Conservation (phyloP, 2,797 vertebrate species). For the Nannoperca obscura region DNA sequence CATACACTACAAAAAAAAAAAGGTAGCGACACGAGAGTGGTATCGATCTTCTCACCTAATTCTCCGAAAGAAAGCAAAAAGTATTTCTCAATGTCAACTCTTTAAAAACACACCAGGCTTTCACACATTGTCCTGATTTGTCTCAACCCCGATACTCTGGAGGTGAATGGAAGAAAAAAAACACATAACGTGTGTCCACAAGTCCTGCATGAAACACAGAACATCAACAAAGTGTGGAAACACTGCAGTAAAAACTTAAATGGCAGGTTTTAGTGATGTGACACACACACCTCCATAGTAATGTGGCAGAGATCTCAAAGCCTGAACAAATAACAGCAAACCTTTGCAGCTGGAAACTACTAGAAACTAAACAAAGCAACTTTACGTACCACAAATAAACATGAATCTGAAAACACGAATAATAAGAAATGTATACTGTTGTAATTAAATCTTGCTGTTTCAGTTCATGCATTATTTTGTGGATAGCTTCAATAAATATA, state of each 20-base stretch:
- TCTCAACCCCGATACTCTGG: neutral
- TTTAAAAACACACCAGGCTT: neutral
- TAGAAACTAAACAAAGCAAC: neutral
- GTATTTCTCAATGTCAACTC: neutral
- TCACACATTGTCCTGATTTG: no score
- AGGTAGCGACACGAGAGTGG: neutral
- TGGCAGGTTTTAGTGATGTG: neutral
- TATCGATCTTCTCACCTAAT: neutral
- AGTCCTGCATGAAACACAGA: neutral
- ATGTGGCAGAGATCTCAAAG: neutral
- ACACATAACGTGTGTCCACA: no score
- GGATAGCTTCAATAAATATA: conserved; percentile 70
- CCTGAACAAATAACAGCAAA: no score
- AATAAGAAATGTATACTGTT: conserved; percentile 36
- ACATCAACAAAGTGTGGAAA: neutral
- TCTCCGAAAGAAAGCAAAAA: neutral
- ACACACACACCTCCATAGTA: neutral
- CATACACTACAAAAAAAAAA: neutral
- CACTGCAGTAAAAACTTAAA: neutral
- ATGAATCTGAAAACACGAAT: conserved; percentile 6
- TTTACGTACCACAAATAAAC: conserved; percentile 49
- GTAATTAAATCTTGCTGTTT: conserved; percentile 31
- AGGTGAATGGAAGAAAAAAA: no score
- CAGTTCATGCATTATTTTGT: conserved; percentile 63
- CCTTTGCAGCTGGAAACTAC: no score